Conservation (phyloP, 1,140 invertebrate genomes). For the Calliphora vicina region DNA sequence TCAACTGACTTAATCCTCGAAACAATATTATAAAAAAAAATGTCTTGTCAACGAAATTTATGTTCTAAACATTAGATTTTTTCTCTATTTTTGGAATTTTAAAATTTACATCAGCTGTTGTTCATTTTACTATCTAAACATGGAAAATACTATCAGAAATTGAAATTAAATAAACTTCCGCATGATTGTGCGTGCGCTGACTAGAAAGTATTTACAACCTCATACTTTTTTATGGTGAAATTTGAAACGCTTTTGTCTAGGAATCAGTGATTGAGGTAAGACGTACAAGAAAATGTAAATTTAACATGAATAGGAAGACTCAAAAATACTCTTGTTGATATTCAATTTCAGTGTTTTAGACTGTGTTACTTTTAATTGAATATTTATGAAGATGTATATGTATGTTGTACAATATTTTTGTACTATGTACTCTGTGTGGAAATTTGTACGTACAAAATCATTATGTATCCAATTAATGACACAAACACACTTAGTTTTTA, state of each 20-base stretch:
- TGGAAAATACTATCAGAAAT: not conserved
- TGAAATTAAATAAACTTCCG: not conserved
- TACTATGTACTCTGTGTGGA: too few species aligned
- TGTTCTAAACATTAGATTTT: too few species aligned
- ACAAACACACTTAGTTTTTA: conserved; percentile 14
- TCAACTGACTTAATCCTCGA: too few species aligned
- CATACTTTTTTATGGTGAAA: not conserved
- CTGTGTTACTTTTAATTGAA: too few species aligned
- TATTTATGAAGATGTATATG: too few species aligned
- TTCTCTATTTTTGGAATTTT: too few species aligned
- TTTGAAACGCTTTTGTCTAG: not conserved
- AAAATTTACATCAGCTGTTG: too few species aligned
- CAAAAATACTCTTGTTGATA: too few species aligned
- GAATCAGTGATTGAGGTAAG: not conserved
- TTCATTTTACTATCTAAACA: not conserved
- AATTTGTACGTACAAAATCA: not conserved
- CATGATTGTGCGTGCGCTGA: not conserved
- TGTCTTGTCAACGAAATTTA: too few species aligned
- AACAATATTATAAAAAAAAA: too few species aligned
- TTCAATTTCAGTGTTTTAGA: too few species aligned
- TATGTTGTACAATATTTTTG: too few species aligned
- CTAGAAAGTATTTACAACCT: not conserved
- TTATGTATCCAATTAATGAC: conserved; percentile 10
- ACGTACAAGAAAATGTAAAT: not conserved
- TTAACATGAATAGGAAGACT: not conserved